These are phyloP conservation scores for Tipula vernalis DNA, from an alignment of 2,888 invertebrate species.

Conservation along the genomic window DNA sequence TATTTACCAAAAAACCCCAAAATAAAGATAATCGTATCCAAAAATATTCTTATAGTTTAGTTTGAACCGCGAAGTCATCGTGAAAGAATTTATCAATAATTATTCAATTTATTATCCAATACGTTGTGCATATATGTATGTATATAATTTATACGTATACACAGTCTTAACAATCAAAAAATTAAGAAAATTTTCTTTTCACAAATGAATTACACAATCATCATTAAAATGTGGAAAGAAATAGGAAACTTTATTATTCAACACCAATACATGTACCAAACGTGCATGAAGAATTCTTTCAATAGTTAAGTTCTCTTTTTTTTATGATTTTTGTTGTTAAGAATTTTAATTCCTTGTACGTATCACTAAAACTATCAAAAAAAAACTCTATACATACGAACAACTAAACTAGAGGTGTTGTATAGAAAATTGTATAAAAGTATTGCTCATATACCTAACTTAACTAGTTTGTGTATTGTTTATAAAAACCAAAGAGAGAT, in stretches of 20 bases:
- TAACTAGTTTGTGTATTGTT: neutral
- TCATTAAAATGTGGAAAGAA: neutral
- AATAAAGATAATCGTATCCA: neutral
- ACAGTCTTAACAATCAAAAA: neutral
- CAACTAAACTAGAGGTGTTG: neutral
- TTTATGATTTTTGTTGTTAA: neutral
- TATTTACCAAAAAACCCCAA: no score
- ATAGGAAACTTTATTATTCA: neutral
- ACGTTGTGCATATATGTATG: neutral
- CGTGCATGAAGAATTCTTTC: neutral
- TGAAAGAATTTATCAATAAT: neutral
- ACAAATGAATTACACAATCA: neutral
- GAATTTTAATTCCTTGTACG: neutral
- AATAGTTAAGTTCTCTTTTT: neutral
- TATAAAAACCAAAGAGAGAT: neutral
- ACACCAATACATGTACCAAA: neutral
- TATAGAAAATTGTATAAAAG: neutral
- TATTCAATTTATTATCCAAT: neutral
- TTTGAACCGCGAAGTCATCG: neutral
- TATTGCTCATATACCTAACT: neutral
- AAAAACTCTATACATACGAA: neutral
- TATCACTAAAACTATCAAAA: neutral
- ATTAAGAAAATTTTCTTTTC: neutral
- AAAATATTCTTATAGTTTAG: neutral
- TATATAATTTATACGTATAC: no score